Evolutionary conservation across 2,797 vertebrate genomes (phyloP).

Genomic region (Notolabrus celidotus): DNA sequence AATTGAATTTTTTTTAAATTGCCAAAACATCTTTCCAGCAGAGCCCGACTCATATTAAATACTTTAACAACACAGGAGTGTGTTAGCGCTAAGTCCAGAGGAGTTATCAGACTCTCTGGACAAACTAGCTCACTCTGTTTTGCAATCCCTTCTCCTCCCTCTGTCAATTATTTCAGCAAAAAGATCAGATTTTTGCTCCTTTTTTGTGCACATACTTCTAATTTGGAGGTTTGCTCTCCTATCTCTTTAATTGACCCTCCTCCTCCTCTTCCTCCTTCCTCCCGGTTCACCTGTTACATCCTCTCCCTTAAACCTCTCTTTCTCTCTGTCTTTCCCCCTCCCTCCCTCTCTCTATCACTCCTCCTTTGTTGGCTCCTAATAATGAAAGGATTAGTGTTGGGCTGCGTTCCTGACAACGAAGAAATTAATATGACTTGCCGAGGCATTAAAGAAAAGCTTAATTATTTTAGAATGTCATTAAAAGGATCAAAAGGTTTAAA

Average conservation of each 20-base stretch:
- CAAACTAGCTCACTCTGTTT: constrained; percentile 46
- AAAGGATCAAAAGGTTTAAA: constrained; percentile 76
- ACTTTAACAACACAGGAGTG: constrained; percentile 47
- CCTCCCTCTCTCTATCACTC: constrained; percentile 43
- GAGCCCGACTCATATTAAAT: constrained; percentile 52
- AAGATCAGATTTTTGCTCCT: neutral
- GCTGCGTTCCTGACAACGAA: constrained; percentile 69
- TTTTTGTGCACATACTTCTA: constrained; percentile 9
- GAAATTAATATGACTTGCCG: constrained; percentile 75
- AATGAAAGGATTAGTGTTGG: constrained; percentile 80
- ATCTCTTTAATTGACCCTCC: constrained; percentile 28
- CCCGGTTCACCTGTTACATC: constrained; percentile 56
- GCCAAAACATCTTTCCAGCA: constrained; percentile 52
- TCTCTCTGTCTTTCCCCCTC: constrained; percentile 48
- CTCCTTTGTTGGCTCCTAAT: constrained; percentile 76
- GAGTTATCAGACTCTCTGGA: constrained; percentile 56
- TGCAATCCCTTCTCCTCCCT: constrained; percentile 23
- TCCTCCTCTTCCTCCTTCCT: constrained; percentile 22
- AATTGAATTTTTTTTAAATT: constrained; percentile 63
- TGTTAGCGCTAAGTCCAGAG: constrained; percentile 42
- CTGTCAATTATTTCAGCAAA: constrained; percentile 11
- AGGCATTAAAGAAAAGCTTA: constrained; percentile 78
- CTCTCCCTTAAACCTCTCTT: constrained; percentile 56
- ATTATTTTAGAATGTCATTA: constrained; percentile 84
- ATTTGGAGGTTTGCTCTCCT: constrained; percentile 27